Percentiles rank a stretch among this genome's conserved stretches.
These are phyloP conservation scores for Trigoniulus corallinus DNA, from an alignment of 1,140 invertebrate species.

Conservation along the genomic window DNA sequence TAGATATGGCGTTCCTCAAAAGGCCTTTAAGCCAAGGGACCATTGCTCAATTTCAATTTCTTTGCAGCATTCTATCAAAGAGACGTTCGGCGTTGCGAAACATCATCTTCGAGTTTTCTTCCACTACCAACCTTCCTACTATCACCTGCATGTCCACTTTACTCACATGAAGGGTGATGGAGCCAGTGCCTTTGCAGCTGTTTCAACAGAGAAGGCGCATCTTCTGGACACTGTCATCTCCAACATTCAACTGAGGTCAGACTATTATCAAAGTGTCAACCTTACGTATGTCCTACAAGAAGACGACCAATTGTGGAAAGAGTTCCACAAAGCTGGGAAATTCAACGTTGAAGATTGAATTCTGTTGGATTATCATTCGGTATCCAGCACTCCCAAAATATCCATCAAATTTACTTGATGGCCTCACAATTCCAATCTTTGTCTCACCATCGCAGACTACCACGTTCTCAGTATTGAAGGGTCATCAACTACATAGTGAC, in stretches of 20 bases:
- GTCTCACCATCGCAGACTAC: too few relatives aligned
- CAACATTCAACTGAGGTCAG: conserved; percentile 61
- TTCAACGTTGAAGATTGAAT: background rate
- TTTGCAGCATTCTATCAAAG: conserved; percentile 38
- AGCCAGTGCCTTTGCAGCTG: conserved; percentile 35
- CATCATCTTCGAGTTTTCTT: conserved; percentile 62
- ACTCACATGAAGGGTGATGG: conserved; percentile 64
- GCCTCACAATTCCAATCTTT: too few relatives aligned
- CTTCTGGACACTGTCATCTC: conserved; percentile 73
- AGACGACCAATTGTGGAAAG: background rate
- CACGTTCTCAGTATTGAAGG: too few relatives aligned
- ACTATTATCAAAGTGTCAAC: conserved; percentile 70
- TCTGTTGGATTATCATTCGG: too few relatives aligned
- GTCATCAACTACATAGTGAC: too few relatives aligned
- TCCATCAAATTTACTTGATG: too few relatives aligned
- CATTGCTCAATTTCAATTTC: too few relatives aligned
- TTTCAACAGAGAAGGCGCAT: conserved; percentile 65
- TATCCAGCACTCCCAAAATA: too few relatives aligned
- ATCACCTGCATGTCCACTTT: conserved; percentile 91
- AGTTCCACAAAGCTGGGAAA: background rate
- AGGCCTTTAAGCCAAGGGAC: too few relatives aligned
- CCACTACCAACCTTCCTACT: conserved; percentile 94
- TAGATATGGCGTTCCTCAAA: too few relatives aligned
- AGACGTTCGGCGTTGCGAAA: conserved; percentile 55
- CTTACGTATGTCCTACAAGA: conserved; percentile 32